Conservation (phyloP, 2,113 vertebrate species). For the Eulemur macaco region DNA sequence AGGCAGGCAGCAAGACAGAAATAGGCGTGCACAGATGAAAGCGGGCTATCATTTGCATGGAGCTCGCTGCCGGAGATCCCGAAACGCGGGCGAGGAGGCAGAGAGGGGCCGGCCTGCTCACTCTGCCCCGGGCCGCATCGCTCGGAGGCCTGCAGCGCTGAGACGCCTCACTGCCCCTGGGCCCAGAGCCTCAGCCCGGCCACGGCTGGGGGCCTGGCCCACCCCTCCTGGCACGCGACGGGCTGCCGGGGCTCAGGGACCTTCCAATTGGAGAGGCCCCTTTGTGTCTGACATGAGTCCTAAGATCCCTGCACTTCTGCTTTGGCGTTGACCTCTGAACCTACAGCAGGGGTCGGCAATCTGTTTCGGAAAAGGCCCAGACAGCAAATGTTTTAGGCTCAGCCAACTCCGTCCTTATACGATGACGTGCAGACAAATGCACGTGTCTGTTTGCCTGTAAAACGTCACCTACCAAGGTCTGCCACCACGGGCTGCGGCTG, state of each 20-base stretch:
- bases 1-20: slow-evolving; percentile 41
- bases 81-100: neutral
- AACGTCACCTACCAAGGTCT: neutral
- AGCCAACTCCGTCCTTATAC: neutral
- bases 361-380: neutral
- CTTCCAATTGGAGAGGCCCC: neutral
- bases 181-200: neutral
- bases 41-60: neutral
- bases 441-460: neutral
- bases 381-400: neutral
- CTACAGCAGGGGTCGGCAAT: rapidly evolving
- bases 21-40: slow-evolving; percentile 48
- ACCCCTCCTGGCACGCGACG: no score
- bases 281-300: neutral
- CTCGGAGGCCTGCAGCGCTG: neutral
- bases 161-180: neutral
- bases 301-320: neutral
- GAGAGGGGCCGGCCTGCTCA: neutral
- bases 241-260: neutral
- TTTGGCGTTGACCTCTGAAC: neutral
- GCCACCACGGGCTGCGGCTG: no score
- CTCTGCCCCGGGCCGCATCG: rapidly evolving
- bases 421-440: rapidly evolving
- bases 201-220: no score
- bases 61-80: slow-evolving; percentile 44